Percentiles rank a stretch among this genome's conserved stretches.
Evolutionary conservation across 1,140 invertebrate genomes (phyloP).

Genomic region (Pogonus chalceus): DNA sequence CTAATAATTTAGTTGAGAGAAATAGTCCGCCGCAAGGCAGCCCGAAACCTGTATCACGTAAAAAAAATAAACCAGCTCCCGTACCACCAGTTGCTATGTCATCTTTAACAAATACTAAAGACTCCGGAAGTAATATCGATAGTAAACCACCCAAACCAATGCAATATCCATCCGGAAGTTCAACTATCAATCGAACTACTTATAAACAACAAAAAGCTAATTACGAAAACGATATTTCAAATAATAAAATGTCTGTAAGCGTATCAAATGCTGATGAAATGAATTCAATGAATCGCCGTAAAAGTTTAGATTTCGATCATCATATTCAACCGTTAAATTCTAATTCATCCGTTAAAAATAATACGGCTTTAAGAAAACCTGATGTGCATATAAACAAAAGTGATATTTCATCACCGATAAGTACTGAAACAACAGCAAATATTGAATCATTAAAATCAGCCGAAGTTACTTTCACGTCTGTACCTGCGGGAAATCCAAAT

Average conservation of each 20-base stretch:
- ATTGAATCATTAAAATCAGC: slow-evolving; percentile 43
- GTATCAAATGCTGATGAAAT: slow-evolving; percentile 16
- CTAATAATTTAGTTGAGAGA: slow-evolving; percentile 17
- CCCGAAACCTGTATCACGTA: slow-evolving; percentile 55
- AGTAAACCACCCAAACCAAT: slow-evolving; percentile 27
- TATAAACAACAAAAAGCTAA: slow-evolving; percentile 18
- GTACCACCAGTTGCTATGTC: slow-evolving; percentile 47
- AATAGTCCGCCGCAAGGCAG: slow-evolving; percentile 45
- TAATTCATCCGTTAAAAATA: not conserved
- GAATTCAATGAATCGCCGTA: slow-evolving; percentile 12
- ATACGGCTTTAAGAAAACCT: slow-evolving; percentile 5
- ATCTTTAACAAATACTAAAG: slow-evolving; percentile 25
- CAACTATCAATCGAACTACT: slow-evolving; percentile 23
- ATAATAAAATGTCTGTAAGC: slow-evolving; percentile 17
- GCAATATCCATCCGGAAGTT: slow-evolving; percentile 24
- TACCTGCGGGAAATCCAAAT: slow-evolving; percentile 9
- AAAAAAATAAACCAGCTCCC: slow-evolving; percentile 61
- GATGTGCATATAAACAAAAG: slow-evolving; percentile 6
- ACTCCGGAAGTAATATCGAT: too few relatives aligned
- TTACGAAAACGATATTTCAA: slow-evolving; percentile 3
- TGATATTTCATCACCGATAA: slow-evolving; percentile 1
- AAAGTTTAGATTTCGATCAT: slow-evolving; percentile 13
- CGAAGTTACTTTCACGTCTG: not conserved
- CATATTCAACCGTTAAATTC: not conserved
- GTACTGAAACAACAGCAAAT: slow-evolving; percentile 13